Conservation (phyloP, 2,888 invertebrate species). For the Heterodera filipjevi region DNA sequence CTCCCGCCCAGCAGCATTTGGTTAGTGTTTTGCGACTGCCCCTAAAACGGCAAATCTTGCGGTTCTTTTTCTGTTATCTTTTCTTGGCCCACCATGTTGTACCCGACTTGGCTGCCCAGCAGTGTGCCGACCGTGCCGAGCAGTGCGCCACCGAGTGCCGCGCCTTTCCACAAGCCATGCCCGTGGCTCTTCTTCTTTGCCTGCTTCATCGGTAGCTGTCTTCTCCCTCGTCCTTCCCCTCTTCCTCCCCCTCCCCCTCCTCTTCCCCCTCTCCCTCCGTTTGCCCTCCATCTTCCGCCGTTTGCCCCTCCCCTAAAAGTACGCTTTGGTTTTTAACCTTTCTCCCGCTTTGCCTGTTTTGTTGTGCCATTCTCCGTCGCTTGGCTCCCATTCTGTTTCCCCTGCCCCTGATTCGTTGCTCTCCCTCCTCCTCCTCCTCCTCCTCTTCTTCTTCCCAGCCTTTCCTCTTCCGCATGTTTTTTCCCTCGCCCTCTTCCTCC, state of each 20-base stretch:
- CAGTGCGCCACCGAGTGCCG: background rate
- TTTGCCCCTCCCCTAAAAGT: background rate
- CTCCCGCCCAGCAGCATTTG: background rate
- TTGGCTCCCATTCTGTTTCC: background rate
- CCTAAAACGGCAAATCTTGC: background rate
- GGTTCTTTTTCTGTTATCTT: background rate
- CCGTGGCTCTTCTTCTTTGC: background rate
- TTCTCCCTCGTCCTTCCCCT: no score
- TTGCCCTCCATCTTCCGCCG: background rate
- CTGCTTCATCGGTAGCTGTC: background rate
- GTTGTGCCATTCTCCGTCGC: background rate
- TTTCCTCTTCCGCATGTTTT: background rate
- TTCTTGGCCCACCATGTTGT: background rate
- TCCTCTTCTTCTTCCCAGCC: background rate
- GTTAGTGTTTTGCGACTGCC: background rate
- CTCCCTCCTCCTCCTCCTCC: background rate
- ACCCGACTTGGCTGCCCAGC: background rate
- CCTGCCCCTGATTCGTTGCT: background rate
- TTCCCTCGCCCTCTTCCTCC: background rate
- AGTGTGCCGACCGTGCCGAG: background rate
- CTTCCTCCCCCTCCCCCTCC: background rate
- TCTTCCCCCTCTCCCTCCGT: background rate
- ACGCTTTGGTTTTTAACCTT: background rate
- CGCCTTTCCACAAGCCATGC: background rate
- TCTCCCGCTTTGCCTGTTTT: background rate